Conservation (phyloP, 2,113 vertebrate species). For the Atlantisia rogersi region DNA sequence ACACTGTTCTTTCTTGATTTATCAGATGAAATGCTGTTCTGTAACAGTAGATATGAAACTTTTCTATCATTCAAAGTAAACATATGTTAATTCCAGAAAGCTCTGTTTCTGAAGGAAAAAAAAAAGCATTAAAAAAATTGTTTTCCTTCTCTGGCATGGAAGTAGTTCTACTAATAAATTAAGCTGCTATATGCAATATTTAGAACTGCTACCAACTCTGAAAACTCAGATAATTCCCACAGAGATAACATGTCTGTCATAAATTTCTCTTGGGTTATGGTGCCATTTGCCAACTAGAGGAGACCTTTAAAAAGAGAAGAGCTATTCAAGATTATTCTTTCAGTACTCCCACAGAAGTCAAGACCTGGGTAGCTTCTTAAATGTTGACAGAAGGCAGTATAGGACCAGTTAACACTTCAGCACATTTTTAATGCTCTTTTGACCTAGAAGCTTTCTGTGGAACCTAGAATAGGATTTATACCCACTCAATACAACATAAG, state of each 20-base stretch:
- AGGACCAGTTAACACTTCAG: conserved; percentile 34
- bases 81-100: background rate
- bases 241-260: conserved; percentile 46
- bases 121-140: background rate
- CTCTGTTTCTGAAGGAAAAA: background rate
- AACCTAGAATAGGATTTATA: conserved; percentile 20
- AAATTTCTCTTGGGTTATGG: conserved; percentile 26
- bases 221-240: background rate
- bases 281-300: conserved; percentile 35
- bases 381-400: conserved; percentile 45
- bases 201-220: background rate
- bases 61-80: background rate
- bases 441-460: background rate
- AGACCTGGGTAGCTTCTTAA: conserved; percentile 30
- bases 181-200: background rate
- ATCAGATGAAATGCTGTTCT: background rate
- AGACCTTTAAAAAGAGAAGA: conserved; percentile 56
- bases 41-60: background rate
- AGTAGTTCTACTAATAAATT: conserved; percentile 13
- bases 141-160: background rate
- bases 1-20: background rate
- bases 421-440: conserved; percentile 8
- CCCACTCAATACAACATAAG: background rate
- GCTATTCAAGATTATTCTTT: conserved; percentile 34
- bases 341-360: conserved; percentile 43